Evolutionary conservation across 2,113 vertebrate genomes (phyloP), one percentile per base, ranked within the genome.

Genomic region (Pedetes capensis): DNA sequence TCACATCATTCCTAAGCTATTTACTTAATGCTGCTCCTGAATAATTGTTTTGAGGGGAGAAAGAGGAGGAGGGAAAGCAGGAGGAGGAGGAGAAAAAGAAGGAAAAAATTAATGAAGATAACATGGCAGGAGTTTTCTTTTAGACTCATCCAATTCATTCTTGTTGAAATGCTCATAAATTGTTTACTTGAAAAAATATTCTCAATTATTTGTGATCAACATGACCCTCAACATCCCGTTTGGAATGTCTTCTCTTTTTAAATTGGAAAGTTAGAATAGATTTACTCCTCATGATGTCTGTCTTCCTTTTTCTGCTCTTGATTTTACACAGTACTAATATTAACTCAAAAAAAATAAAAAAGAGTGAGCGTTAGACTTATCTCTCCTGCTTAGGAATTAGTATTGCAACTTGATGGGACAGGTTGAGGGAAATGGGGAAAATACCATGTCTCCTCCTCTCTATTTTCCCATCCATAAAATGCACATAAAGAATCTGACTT

Each of bases 231-330:
- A 34, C 88, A 55, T 55, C 47, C 37, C 23, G 10, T 69, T 91
- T 94, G 76, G 22, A 90, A 83, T 68, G 42, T 32, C 22, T 87
- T 87, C 22, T 13, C 29, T 42, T 68, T 91, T 91, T 69, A 87
- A 47, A 71, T 63, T 81, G 34, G 80, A 89, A 95, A 92, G 51
- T 79, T 84, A 84, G 57, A 86, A 32, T 34, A 37, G 39, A 86
- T 76, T 79, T 23, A 29, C 59, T 89, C 55, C 66, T 74, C 72
- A 80, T 74, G 78, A 47, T 34, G 78, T 59, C 51, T 44, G n/a
- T 42, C 51, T 68, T 82, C 74, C 76, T 89, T 66, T 6, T 29
- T 89, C 49, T 80, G 32, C 16, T 63, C 78, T 90, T 49, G 63
- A 75, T 75, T 83, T 87, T 78, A 57, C 34, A 37, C 68, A 93